Percentiles rank a stretch among this genome's conserved stretches.
Conservation (phyloP, 2,113 vertebrate genomes). For the Microtus pennsylvanicus region DNA sequence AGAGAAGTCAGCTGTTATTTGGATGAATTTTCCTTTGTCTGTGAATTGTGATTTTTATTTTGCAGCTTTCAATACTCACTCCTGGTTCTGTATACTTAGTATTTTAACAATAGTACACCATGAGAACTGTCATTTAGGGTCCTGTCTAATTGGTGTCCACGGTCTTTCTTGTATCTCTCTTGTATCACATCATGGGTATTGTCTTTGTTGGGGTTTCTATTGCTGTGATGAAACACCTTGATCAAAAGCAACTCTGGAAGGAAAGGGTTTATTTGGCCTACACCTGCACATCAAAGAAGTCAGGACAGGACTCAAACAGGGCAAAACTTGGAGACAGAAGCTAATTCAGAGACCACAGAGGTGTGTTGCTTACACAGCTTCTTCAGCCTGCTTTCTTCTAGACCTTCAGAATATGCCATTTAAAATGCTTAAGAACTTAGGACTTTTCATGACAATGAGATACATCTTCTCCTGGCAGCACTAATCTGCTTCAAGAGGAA, state of each 20-base stretch:
- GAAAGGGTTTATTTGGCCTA: not conserved
- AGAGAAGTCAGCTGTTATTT: not conserved
- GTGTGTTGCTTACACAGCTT: not conserved
- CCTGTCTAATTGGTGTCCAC: not conserved
- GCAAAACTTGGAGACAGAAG: not conserved
- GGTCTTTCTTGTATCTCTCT: not conserved
- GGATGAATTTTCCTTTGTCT: not conserved
- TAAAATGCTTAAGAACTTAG: too few species aligned
- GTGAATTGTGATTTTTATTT: not conserved
- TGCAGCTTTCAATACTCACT: not conserved
- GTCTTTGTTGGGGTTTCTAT: not conserved
- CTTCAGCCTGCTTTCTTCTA: not conserved
- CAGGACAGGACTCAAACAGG: not conserved
- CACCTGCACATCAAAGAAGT: not conserved
- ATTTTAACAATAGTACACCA: not conserved
- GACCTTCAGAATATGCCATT: too few species aligned
- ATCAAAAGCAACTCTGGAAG: not conserved
- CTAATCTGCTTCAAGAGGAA: too few species aligned
- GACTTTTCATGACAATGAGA: too few species aligned
- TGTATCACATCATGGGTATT: not conserved
- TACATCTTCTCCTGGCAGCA: too few species aligned
- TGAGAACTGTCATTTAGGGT: not conserved
- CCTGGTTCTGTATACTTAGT: not conserved
- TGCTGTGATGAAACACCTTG: not conserved
- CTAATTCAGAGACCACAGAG: not conserved